Percentiles rank a stretch among this genome's conserved stretches.
These are phyloP conservation scores for Cryptoblepharus egeriae DNA, from an alignment of 2,797 vertebrate genomes.

Conservation along the genomic window DNA sequence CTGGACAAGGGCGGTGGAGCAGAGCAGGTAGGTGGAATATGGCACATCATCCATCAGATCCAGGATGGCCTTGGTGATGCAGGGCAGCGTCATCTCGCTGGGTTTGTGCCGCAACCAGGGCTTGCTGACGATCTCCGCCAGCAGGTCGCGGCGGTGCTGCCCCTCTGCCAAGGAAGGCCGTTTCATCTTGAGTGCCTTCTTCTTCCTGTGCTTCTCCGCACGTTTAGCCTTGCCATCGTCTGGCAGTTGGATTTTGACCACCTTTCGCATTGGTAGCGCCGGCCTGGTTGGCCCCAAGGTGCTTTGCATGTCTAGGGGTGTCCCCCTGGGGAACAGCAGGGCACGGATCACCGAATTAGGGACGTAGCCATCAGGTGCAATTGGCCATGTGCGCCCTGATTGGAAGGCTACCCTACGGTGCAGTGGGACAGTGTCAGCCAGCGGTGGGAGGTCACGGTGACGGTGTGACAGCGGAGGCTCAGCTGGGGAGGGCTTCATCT, in stretches of 20 bases:
- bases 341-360: slow-evolving; percentile 72
- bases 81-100: background rate
- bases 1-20: slow-evolving; percentile 10
- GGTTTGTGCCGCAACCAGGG: slow-evolving; percentile 31
- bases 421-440: background rate
- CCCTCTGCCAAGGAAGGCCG: fast-evolving
- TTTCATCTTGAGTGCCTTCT: background rate
- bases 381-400: slow-evolving; percentile 35
- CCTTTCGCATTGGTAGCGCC: background rate
- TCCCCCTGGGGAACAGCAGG: slow-evolving; percentile 65
- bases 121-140: background rate
- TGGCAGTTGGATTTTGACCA: background rate
- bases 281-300: slow-evolving; percentile 11
- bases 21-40: slow-evolving; percentile 4
- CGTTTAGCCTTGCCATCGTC: background rate
- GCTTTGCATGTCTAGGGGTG: slow-evolving; percentile 46
- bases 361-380: slow-evolving; percentile 65
- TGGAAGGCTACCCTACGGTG: background rate
- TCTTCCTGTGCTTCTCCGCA: background rate
- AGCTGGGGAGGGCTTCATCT: slow-evolving; percentile 42
- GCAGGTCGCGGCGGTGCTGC: background rate
- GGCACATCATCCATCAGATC: background rate
- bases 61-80: background rate
- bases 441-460: slow-evolving; percentile 64
- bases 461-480: slow-evolving; percentile 57